phyloP scores from a whole-genome alignment of 2,797 vertebrate genomes.

The Paramormyrops hopkinsi region DNA sequence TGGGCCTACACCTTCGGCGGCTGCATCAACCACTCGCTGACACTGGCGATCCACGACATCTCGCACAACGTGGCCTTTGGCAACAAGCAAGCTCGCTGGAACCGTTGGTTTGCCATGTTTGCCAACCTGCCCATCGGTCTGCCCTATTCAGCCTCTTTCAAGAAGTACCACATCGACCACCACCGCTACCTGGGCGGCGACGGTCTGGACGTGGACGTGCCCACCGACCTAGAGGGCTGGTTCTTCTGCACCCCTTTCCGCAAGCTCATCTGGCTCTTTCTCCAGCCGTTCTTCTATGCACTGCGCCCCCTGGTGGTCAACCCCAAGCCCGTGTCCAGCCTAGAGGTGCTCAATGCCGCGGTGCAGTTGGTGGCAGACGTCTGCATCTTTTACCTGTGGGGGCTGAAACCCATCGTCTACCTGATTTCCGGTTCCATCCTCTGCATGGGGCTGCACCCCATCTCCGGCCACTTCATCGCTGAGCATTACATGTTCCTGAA shows the following conservation, averaged over 20 bases:
- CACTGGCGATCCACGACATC: conserved; percentile 94
- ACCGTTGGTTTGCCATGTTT: conserved; percentile 91
- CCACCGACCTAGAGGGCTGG: conserved; percentile 87
- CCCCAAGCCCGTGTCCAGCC: conserved; percentile 75
- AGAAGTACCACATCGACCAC: conserved; percentile 97
- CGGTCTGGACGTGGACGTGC: conserved; percentile 83
- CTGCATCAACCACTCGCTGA: conserved; percentile 90
- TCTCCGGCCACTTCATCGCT: conserved; percentile 95
- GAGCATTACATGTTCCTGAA: conserved; percentile 97
- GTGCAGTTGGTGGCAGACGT: conserved; percentile 70
- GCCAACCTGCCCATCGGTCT: conserved; percentile 89
- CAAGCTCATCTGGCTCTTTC: conserved; percentile 84
- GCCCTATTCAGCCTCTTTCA: conserved; percentile 90
- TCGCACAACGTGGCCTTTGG: conserved; percentile 94
- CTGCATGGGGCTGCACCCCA: conserved; percentile 88
- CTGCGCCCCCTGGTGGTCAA: conserved; percentile 82
- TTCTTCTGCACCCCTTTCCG: conserved; percentile 84
- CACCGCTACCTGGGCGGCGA: conserved; percentile 91
- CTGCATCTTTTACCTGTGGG: conserved; percentile 75
- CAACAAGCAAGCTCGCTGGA: conserved; percentile 72
- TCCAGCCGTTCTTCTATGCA: conserved; percentile 85
- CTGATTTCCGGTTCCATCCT: conserved; percentile 82
- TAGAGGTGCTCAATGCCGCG: conserved; percentile 77
- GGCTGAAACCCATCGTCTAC: conserved; percentile 81
- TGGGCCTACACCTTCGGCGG: conserved; percentile 91